Base-by-base conservation (phyloP, 2,888 invertebrate genomes). In the Acheta domesticus region DNA sequence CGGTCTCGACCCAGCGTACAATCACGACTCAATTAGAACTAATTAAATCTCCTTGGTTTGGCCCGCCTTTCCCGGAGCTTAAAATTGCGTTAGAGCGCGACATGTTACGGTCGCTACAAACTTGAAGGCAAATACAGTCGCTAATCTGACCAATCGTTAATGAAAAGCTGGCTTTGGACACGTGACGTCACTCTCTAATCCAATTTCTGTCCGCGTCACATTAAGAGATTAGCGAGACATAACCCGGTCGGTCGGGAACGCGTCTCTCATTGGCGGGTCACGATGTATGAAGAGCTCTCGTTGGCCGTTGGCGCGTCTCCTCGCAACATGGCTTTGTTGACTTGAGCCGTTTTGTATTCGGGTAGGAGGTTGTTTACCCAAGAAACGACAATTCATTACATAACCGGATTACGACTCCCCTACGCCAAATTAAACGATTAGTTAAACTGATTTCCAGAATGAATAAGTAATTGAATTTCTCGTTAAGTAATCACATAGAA, bases 401-500 rank as follows among this genome's bases (percentile, higher is more conserved):
- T 86, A 87, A 87, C 86, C 86, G 86, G 86, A 86, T 87, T 86
- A 82, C 79, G 48, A 74, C 79, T 80, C 80, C 80, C 82, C 80
- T 76, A 79, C 76, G 80, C 85, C 86, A 86, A 87, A 87, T 87
- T 87, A 87, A 87, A 86, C 86, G 87, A 87, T 87, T 87, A 87
- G 87, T 87, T 87, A 87, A 87, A 87, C 87, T 87, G 86, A 87
- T 87, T 87, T 87, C 86, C 85, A 87, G 87, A 87, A 87, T 87
- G 87, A 87, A 87, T 87, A 87, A 87, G 87, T 87, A 87, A 87
- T 87, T 86, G 86, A 86, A 87, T 87, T 87, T 86, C 86, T 86
- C 86, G 86, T 87, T 87, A 87, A 86, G 86, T 87, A 87, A 87
- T 87, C 86, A 86, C 86, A 86, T 87, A 86, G 86, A 84, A 95